Evolutionary conservation across 2,797 vertebrate species (phyloP), one percentile per base, ranked within the genome.

Genomic region (Propithecus perrieri): DNA sequence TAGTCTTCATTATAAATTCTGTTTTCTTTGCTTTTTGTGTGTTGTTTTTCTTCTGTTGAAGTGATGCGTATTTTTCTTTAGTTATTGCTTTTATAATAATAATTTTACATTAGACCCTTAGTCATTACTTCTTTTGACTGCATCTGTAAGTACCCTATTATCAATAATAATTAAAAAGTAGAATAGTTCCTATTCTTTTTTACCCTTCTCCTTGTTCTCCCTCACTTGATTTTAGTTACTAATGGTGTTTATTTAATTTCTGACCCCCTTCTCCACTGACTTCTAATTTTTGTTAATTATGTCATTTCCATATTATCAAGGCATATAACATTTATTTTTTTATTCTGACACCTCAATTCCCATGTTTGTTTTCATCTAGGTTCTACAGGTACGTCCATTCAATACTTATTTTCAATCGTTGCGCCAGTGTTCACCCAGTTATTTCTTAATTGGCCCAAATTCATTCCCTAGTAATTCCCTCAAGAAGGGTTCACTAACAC

Each of bases 371-470:
- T 78, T 85, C 14, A 41, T 35, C 7, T 53, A 28, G 7, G 4
- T 72, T 50, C 38, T 50, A 65, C 3, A 57, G 9, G 74, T n/a
- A 59, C 80, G 85, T 43, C 61, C 13, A 61, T 35, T 43, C 30
- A 65, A 15, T 74, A 79, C 35, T 67, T 92, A 59, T 80, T 89
- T 65, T 35, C 28, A 74, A n/a, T 35, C 22, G 6, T 67, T 80
- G 46, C n/a, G 46, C 18, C 72, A 80, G n/a, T 43, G 59, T 33
- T 72, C 50, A 48, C 57, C 79, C 30, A 50, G 12, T 72, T 85
- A 94, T n/a, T 89, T 57, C 35, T 74, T 65, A 35, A 10, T 43
- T 92, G 67, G 63, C 33, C 43, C 74, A 94, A 96, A 85, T 74
- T 85, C 48, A 50, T 13, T 85, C 48, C 50, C 57, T 57, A 61